Evolutionary conservation across 1,140 invertebrate species (phyloP).

Genomic region (Pygmarrhopalites habei): DNA sequence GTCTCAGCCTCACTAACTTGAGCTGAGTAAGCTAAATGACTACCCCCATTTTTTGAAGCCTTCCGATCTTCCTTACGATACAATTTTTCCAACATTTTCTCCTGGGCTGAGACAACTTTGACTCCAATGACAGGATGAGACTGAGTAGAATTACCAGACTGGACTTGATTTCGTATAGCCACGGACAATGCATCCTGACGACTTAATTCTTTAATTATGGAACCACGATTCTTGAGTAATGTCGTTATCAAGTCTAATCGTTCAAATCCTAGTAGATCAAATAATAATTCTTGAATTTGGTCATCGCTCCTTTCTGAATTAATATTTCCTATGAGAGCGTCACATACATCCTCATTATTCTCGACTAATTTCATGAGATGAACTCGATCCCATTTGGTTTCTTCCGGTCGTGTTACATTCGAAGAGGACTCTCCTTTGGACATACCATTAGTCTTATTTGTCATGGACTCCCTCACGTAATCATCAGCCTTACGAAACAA

Average conservation of each 20-base stretch:
- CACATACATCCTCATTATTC: conserved; percentile 51
- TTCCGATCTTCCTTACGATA: conserved; percentile 84
- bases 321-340: conserved; percentile 54
- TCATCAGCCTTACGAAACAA: conserved; percentile 1
- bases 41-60: conserved; percentile 52
- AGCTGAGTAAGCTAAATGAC: conserved; percentile 39
- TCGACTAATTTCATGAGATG: conserved; percentile 29
- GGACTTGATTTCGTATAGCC: conserved; percentile 29
- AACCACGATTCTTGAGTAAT: conserved; percentile 60
- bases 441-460: background rate
- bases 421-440: background rate
- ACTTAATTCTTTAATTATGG: conserved; percentile 27
- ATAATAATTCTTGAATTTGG: conserved; percentile 70
- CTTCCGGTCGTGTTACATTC: background rate
- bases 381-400: conserved; percentile 28
- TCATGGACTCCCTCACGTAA: background rate
- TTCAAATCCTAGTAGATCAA: conserved; percentile 81
- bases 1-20: conserved; percentile 19
- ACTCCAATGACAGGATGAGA: conserved; percentile 35
- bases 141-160: conserved; percentile 19
- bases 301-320: conserved; percentile 58
- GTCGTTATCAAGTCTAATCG: conserved; percentile 75
- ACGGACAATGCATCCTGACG: conserved; percentile 21
- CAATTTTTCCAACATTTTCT: conserved; percentile 71
- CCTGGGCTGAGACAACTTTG: conserved; percentile 68